Percentiles rank a stretch among this genome's conserved stretches.
Conservation (phyloP, 2,797 vertebrate species). For the Betta splendens region DNA sequence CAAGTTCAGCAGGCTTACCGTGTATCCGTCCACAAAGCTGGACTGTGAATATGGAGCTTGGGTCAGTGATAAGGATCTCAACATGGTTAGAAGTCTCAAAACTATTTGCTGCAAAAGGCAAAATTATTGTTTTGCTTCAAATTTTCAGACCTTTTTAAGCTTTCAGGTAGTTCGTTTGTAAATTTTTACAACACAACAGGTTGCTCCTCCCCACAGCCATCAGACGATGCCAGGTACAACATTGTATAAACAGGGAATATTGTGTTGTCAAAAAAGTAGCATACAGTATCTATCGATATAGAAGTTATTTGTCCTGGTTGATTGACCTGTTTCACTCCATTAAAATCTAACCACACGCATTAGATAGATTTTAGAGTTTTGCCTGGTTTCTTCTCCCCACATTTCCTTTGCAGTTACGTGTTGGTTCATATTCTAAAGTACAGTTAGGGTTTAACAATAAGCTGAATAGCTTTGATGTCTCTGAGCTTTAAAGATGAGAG, state of each 20-base stretch:
- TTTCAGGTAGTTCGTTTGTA: too few species aligned
- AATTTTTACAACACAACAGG: too few species aligned
- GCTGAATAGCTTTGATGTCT: constrained; percentile 67
- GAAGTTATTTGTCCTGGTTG: too few species aligned
- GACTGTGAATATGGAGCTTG: constrained; percentile 2
- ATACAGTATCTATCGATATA: too few species aligned
- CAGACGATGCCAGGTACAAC: too few species aligned
- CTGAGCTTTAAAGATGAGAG: constrained; percentile 62
- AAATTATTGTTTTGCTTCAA: neutral
- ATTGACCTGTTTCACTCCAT: too few species aligned
- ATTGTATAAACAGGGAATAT: too few species aligned
- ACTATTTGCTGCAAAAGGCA: too few species aligned
- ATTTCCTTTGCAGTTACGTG: constrained; percentile 26
- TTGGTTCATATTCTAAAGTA: constrained; percentile 50
- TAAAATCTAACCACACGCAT: too few species aligned
- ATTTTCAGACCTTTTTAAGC: too few species aligned
- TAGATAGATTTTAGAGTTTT: constrained; percentile 18
- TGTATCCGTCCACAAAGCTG: constrained; percentile 10
- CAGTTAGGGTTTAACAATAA: constrained; percentile 64
- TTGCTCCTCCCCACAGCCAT: too few species aligned
- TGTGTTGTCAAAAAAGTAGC: too few species aligned
- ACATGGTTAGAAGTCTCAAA: neutral
- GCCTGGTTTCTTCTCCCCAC: constrained; percentile 19
- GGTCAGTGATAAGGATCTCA: neutral
- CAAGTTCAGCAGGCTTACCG: constrained; percentile 34